Conservation (phyloP, 2,797 vertebrate species). For the Ceryle rudis region DNA sequence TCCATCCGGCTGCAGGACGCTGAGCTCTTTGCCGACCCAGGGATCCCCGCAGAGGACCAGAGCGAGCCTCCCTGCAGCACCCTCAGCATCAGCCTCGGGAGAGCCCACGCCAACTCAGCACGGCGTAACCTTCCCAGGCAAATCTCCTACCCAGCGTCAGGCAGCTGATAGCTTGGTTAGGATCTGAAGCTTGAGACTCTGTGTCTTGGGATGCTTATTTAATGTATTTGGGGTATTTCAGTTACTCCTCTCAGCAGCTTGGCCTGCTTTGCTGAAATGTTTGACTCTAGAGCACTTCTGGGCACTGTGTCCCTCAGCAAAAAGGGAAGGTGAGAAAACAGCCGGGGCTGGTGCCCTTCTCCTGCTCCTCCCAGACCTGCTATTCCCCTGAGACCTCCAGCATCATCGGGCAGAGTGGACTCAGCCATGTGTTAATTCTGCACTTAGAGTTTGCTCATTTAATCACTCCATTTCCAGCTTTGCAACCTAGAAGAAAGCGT, state of each 20-base stretch:
- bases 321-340: constrained; percentile 2
- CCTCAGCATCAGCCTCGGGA: neutral
- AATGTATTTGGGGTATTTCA: neutral
- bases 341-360: fast-evolving
- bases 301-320: neutral
- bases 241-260: neutral
- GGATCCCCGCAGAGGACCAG: neutral
- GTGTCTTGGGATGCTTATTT: neutral
- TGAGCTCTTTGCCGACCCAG: neutral
- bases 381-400: neutral
- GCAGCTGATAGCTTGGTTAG: neutral
- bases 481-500: neutral
- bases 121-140: neutral
- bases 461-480: constrained; percentile 21
- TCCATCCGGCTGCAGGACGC: fast-evolving
- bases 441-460: constrained; percentile 24
- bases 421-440: constrained; percentile 33
- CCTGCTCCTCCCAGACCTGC: neutral
- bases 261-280: neutral
- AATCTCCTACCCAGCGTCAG: neutral
- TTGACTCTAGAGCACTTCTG: neutral
- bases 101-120: neutral
- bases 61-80: neutral
- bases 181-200: neutral
- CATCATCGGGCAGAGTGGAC: neutral